Conservation (phyloP, 2,113 vertebrate species). For the Polypterus bichir region DNA sequence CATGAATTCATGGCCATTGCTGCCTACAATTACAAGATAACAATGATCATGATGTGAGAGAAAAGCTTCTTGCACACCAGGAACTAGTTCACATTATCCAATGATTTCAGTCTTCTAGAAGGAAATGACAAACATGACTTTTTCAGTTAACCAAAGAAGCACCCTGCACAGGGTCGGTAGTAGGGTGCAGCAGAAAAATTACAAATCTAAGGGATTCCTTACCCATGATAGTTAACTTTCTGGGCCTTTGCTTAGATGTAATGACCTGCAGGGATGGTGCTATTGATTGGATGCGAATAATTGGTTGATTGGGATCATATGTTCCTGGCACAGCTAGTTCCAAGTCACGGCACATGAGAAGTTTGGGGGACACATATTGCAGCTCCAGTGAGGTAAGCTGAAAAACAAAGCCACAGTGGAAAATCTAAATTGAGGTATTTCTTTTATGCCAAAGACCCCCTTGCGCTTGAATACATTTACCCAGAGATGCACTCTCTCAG, state of each 20-base stretch:
- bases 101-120: no score
- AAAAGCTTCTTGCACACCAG: background rate
- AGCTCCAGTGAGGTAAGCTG: conserved; percentile 93
- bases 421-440: no score
- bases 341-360: conserved; percentile 94
- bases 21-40: conserved; percentile 54
- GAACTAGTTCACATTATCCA: conserved; percentile 1
- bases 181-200: no score
- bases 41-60: background rate
- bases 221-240: conserved; percentile 96
- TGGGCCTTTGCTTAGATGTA: conserved; percentile 93
- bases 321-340: conserved; percentile 91
- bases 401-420: conserved; percentile 5
- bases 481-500: no score
- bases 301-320: conserved; percentile 89
- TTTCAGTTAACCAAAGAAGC: no score
- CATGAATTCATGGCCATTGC: conserved; percentile 95
- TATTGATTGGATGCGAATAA: conserved; percentile 94
- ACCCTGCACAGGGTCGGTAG: no score
- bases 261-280: conserved; percentile 92
- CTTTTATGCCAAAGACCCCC: no score
- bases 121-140: no score
- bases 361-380: conserved; percentile 90
- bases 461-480: no score
- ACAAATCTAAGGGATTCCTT: conserved; percentile 27